Conservation (phyloP, 1,140 invertebrate species). For the Atopsyche davidsoni region DNA sequence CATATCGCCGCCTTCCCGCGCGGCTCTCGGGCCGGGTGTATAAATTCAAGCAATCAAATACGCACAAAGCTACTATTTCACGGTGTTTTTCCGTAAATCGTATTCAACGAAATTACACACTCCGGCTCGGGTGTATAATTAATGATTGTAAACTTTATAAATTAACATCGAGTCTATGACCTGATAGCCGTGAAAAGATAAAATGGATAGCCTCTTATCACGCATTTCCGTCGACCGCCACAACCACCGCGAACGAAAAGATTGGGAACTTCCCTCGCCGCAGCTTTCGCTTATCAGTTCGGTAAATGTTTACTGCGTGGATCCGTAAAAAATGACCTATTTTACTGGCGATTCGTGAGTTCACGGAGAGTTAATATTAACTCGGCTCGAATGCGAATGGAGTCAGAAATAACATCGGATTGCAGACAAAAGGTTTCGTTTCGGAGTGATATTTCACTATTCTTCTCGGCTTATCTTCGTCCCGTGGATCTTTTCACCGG, state of each 20-base stretch:
- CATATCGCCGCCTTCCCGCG: no score
- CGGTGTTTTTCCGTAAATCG: conserved; percentile 11
- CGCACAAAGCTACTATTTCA: background rate
- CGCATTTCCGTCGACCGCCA: conserved; percentile 21
- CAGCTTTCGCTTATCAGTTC: conserved; percentile 13
- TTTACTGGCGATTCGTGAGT: background rate
- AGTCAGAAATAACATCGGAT: no score
- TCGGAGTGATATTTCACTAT: no score
- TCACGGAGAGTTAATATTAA: no score
- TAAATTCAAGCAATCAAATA: conserved; percentile 15
- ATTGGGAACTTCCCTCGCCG: conserved; percentile 7
- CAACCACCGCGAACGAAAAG: background rate
- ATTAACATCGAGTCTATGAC: conserved; percentile 28
- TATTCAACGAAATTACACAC: conserved; percentile 22
- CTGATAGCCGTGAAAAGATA: conserved; percentile 27
- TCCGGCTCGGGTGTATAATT: conserved; percentile 23
- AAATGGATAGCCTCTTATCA: conserved; percentile 20
- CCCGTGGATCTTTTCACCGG: no score
- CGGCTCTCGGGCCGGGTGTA: no score
- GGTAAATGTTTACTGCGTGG: conserved; percentile 3
- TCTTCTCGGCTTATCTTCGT: no score
- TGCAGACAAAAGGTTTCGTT: no score
- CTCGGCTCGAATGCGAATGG: no score
- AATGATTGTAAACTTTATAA: conserved; percentile 29
- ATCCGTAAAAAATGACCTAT: background rate